Percentiles rank a stretch among this genome's conserved stretches.
phyloP scores from a whole-genome alignment of 2,888 invertebrate species.

The Tiphia femorata region DNA sequence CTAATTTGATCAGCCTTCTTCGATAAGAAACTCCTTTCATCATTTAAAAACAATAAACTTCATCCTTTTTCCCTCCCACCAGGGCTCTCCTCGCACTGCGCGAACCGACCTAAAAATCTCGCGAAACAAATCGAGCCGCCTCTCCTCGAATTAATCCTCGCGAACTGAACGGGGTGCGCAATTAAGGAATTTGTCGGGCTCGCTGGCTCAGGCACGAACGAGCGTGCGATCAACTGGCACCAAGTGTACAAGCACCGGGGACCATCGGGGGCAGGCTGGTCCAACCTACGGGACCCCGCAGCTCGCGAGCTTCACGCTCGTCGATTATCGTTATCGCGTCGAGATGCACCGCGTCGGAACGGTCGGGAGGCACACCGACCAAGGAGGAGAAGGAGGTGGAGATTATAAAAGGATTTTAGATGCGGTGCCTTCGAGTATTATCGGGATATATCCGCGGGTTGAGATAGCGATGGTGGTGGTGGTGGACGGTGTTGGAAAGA shows the following conservation, averaged over 20 bases:
- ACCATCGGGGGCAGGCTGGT: neutral
- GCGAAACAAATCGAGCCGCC: too few species aligned
- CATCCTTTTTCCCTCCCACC: too few species aligned
- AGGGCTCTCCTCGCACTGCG: too few species aligned
- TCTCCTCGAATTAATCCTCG: too few species aligned
- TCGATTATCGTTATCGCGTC: constrained; percentile 51
- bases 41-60: too few species aligned
- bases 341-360: constrained; percentile 16
- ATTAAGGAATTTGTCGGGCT: constrained; percentile 1
- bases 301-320: constrained; percentile 42
- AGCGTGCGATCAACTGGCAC: too few species aligned
- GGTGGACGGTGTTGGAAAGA: constrained; percentile 64
- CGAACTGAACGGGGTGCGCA: neutral
- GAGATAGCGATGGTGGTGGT: constrained; percentile 47
- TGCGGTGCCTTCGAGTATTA: constrained; percentile 49
- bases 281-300: constrained; percentile 11
- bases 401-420: constrained; percentile 51
- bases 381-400: constrained; percentile 19
- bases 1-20: too few species aligned
- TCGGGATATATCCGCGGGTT: constrained; percentile 54
- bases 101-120: too few species aligned
- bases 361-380: too few species aligned
- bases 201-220: neutral
- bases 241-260: too few species aligned
- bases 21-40: too few species aligned